phyloP scores from a whole-genome alignment of 2,113 vertebrate species.

The Calcarius ornatus region DNA sequence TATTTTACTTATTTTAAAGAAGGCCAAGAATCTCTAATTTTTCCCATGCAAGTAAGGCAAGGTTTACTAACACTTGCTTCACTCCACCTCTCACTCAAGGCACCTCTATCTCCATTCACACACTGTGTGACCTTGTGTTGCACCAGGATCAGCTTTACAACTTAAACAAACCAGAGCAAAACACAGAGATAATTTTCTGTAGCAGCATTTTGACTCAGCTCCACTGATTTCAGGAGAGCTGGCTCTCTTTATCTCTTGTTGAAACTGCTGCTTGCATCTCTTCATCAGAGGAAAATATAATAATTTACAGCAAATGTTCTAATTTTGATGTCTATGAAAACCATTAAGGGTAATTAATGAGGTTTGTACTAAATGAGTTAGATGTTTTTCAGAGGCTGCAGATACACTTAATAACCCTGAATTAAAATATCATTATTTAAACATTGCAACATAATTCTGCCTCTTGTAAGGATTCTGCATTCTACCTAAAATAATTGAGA shows the following conservation, averaged over 20 bases:
- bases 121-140: not conserved
- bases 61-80: not conserved
- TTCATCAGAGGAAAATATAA: not conserved
- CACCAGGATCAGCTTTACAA: not conserved
- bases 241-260: not conserved
- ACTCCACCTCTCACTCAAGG: not conserved
- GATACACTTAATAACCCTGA: not conserved
- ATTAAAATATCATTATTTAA: not conserved
- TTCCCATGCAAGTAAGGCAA: not conserved
- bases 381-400: not conserved
- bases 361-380: not conserved
- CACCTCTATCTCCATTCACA: not conserved
- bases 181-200: not conserved
- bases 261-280: not conserved
- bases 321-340: not conserved
- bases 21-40: not conserved
- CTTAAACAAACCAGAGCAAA: not conserved
- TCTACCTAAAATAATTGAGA: not conserved
- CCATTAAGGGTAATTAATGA: not conserved
- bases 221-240: not conserved
- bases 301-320: not conserved
- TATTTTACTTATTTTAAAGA: not conserved
- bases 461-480: not conserved
- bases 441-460: not conserved
- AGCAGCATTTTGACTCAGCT: not conserved